These are phyloP conservation scores for Boleophthalmus pectinirostris DNA, from an alignment of 2,113 vertebrate species.

Conservation along the genomic window DNA sequence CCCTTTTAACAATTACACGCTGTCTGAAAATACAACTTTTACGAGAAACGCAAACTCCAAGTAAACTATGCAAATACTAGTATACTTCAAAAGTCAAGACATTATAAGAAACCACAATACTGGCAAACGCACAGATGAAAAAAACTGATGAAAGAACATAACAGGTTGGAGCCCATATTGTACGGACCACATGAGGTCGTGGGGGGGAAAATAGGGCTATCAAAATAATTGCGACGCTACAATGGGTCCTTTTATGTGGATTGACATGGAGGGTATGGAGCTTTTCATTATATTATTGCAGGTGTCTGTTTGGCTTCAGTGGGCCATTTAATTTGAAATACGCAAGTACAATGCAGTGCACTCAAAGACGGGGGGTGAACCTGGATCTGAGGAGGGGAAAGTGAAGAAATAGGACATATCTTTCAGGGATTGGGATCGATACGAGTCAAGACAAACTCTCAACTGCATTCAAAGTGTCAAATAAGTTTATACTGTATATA, in stretches of 20 bases:
- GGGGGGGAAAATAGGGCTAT: conserved; percentile 22
- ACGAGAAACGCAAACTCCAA: background rate
- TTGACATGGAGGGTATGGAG: conserved; percentile 8
- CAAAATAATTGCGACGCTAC: conserved; percentile 28
- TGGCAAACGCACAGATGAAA: background rate
- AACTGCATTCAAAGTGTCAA: conserved; percentile 8
- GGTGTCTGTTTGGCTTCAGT: conserved; percentile 25
- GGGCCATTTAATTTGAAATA: conserved; percentile 36
- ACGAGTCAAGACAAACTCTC: conserved; percentile 6
- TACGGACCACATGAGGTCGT: background rate
- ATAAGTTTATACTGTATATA: background rate
- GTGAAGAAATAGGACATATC: conserved; percentile 24
- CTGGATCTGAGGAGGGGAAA: conserved; percentile 8
- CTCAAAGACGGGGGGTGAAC: background rate
- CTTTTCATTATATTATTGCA: conserved; percentile 38
- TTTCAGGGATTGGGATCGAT: conserved; percentile 28
- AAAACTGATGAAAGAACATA: background rate
- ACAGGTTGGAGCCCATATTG: background rate
- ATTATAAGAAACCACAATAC: background rate
- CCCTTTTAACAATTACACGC: background rate
- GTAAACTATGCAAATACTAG: background rate
- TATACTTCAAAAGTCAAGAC: background rate
- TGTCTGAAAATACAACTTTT: too few species aligned
- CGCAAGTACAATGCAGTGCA: conserved; percentile 18
- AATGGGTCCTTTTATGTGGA: conserved; percentile 30